These are phyloP conservation scores for Odontesthes bonariensis DNA, from an alignment of 2,113 vertebrate species.

Conservation along the genomic window DNA sequence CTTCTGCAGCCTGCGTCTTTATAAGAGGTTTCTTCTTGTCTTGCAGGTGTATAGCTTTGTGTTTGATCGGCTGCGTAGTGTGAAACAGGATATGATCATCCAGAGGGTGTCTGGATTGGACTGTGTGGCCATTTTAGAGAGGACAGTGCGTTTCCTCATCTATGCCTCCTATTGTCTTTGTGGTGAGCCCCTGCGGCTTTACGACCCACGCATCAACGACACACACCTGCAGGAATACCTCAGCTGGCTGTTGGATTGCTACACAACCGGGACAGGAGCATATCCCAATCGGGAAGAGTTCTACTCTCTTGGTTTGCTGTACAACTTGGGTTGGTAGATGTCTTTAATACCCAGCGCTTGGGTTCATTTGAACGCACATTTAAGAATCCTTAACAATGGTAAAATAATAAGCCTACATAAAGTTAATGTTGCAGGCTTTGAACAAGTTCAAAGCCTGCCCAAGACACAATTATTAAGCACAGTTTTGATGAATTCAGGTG, in stretches of 20 bases:
- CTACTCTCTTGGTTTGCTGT: conserved; percentile 87
- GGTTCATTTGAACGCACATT: not conserved
- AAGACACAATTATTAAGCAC: no score
- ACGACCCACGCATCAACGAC: conserved; percentile 81
- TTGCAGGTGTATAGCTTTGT: conserved; percentile 85
- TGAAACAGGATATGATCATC: conserved; percentile 89
- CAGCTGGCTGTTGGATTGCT: conserved; percentile 88
- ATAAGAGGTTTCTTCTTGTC: not conserved
- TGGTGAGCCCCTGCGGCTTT: conserved; percentile 74
- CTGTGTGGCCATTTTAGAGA: conserved; percentile 85
- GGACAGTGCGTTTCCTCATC: conserved; percentile 84
- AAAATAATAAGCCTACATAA: no score
- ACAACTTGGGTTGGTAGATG: conserved; percentile 86
- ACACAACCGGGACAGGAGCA: conserved; percentile 57
- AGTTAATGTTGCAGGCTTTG: not conserved
- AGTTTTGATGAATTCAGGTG: no score
- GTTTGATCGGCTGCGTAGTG: conserved; percentile 87
- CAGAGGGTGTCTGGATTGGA: conserved; percentile 79
- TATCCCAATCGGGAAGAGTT: conserved; percentile 77
- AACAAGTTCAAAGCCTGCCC: no score
- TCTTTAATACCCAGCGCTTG: not conserved
- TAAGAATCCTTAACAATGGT: rapidly evolving
- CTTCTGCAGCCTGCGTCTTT: not conserved
- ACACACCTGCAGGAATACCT: conserved; percentile 83
- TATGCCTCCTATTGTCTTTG: conserved; percentile 84